Evolutionary conservation across 2,888 invertebrate genomes (phyloP), one percentile per base, ranked within the genome.

Genomic region (Amblyteles armatorius): DNA sequence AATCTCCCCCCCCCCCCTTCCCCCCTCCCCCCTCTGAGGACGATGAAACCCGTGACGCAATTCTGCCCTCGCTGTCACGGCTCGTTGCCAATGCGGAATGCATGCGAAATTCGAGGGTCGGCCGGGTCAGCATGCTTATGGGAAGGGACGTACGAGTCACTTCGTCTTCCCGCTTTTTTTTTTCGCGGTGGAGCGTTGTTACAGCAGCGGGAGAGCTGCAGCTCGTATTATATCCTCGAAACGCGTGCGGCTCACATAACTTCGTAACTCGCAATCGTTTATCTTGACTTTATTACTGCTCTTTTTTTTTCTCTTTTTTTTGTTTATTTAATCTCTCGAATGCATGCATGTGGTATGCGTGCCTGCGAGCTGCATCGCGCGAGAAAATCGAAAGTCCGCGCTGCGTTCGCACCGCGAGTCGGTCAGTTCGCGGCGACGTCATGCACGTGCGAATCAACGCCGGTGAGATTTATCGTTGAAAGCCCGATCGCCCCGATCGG

Each of bases 351-450:
- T 40, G 16, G 29, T 63, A 65, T 33, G 44, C 29, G 16, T 0
- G 29, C 36, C 36, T 40, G 71, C 19, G 57, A 67, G 60, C 60
- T 71, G 63, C 40, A 26, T 48, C 69, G 13, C 57, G 55, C 71
- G 72, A 82, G 72, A 82, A 82, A 82, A 82, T 52, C 72, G 77
- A 78, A 82, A 82, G 82, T 72, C 52, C 67, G 13, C 65, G 33
- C n/a, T 63, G 29, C 33, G 63, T 16, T 44, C 33, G 40, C 63
- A 63, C 79, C 55, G 52, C 67, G 44, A 82, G 55, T 82, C 65
- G 82, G 82, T 77, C 77, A 72, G 82, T 82, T 72, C 76, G 77
- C 44, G 72, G 76, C 77, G 65, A 44, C 52, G 76, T 69, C 69
- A 76, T 76, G 81, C 76, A 76, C 81, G 69, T 52, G 81, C 76